Conservation (phyloP, 2,113 vertebrate genomes). For the Columba janthina region DNA sequence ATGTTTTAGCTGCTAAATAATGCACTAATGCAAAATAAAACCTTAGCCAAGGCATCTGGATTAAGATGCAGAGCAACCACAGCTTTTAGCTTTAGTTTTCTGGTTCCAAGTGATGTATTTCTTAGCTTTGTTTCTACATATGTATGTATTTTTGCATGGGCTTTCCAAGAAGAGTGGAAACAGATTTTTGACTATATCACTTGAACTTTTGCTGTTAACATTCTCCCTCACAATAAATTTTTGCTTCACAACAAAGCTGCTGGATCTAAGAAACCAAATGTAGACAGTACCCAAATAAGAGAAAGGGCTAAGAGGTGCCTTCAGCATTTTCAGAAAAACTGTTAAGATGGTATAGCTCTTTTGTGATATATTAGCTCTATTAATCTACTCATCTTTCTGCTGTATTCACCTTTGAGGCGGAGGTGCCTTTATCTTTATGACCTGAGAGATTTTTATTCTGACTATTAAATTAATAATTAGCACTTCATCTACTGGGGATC, state of each 20-base stretch:
- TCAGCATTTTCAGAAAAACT: not conserved
- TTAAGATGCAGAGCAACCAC: constrained; percentile 28
- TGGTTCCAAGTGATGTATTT: not conserved
- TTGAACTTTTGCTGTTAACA: not conserved
- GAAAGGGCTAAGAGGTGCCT: not conserved
- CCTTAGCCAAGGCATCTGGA: not conserved
- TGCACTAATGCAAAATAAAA: constrained; percentile 47
- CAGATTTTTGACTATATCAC: not conserved
- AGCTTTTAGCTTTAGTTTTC: constrained; percentile 9
- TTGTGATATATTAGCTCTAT: not conserved
- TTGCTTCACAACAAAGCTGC: not conserved
- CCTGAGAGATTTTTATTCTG: not conserved
- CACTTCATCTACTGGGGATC: not conserved
- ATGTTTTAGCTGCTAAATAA: constrained; percentile 33
- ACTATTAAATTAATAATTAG: constrained; percentile 59
- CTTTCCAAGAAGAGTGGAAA: not conserved
- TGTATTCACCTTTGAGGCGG: not conserved
- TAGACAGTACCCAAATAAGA: not conserved
- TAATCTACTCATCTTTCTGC: not conserved
- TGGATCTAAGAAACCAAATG: not conserved
- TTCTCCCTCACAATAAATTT: not conserved
- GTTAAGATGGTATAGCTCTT: not conserved
- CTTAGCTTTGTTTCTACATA: not conserved
- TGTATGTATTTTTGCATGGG: not conserved
- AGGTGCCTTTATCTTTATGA: not conserved